These are phyloP conservation scores for Fabriciana adippe DNA, from an alignment of 2,888 invertebrate species.

Conservation along the genomic window DNA sequence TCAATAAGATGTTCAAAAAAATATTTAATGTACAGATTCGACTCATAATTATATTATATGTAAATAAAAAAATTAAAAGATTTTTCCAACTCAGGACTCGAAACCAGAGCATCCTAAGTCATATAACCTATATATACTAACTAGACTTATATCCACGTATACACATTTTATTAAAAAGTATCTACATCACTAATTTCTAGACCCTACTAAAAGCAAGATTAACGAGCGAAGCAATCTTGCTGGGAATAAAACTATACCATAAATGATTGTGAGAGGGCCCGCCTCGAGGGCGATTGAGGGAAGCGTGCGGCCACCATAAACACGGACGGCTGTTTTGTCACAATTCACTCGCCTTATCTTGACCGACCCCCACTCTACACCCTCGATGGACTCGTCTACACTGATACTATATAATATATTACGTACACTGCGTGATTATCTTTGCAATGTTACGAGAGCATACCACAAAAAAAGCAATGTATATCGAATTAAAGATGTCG, in stretches of 20 bases:
- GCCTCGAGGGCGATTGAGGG: constrained; percentile 8
- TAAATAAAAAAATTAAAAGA: too few species aligned
- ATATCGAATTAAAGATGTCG: not conserved
- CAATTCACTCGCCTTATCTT: constrained; percentile 53
- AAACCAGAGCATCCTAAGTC: too few species aligned
- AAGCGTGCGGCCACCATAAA: constrained; percentile 45
- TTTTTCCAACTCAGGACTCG: too few species aligned
- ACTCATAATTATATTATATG: too few species aligned
- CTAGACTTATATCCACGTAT: too few species aligned
- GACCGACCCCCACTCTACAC: constrained; percentile 37
- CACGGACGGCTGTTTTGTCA: constrained; percentile 50
- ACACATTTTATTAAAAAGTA: not conserved
- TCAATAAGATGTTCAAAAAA: too few species aligned
- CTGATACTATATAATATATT: not conserved
- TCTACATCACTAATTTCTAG: not conserved
- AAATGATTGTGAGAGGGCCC: constrained; percentile 12
- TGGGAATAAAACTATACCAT: constrained; percentile 13
- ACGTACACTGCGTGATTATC: not conserved
- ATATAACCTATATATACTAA: too few species aligned
- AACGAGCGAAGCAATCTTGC: constrained; percentile 13
- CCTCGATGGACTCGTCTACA: not conserved
- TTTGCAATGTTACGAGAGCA: not conserved
- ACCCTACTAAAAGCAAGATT: constrained; percentile 5
- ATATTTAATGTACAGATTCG: too few species aligned
- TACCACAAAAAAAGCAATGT: not conserved